These are phyloP conservation scores for Tachina lurida DNA, from an alignment of 2,888 invertebrate species.

Conservation along the genomic window DNA sequence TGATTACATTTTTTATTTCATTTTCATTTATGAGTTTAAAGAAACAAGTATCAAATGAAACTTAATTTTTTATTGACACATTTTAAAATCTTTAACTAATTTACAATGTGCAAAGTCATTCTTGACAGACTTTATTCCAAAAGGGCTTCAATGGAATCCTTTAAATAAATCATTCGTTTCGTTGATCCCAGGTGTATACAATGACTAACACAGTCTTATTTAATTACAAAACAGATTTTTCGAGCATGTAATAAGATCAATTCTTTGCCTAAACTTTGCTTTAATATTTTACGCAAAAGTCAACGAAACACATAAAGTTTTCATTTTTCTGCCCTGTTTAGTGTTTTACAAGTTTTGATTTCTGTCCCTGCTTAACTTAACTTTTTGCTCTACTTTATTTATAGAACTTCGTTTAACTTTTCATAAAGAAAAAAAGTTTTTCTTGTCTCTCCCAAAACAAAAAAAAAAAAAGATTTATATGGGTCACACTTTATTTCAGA, in stretches of 20 bases:
- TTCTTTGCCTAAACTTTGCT: not conserved
- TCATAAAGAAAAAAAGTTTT: slow-evolving; percentile 34
- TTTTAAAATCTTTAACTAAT: too few species aligned
- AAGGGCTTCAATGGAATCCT: too few species aligned
- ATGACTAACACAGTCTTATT: too few species aligned
- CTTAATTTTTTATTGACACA: too few species aligned
- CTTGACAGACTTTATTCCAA: too few species aligned
- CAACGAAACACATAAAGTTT: not conserved
- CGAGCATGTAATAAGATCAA: not conserved
- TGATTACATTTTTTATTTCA: too few species aligned
- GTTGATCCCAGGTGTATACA: too few species aligned
- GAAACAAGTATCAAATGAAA: too few species aligned
- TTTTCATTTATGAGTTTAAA: too few species aligned
- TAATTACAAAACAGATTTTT: not conserved
- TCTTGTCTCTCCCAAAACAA: slow-evolving; percentile 49
- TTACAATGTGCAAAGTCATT: too few species aligned
- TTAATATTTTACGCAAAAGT: not conserved
- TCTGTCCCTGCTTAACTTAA: not conserved
- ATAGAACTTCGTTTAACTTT: slow-evolving; percentile 38
- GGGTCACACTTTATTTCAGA: slow-evolving; percentile 42
- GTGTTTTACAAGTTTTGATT: slow-evolving; percentile 22
- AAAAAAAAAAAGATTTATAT: slow-evolving; percentile 11
- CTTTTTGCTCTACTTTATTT: slow-evolving; percentile 17
- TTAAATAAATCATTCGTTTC: too few species aligned
- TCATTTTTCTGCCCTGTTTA: not conserved